A percentile compares a stretch with the other conserved stretches of the same genome.
phyloP scores from a whole-genome alignment of 1,140 invertebrate species.

The Zaprionus camerounensis region DNA sequence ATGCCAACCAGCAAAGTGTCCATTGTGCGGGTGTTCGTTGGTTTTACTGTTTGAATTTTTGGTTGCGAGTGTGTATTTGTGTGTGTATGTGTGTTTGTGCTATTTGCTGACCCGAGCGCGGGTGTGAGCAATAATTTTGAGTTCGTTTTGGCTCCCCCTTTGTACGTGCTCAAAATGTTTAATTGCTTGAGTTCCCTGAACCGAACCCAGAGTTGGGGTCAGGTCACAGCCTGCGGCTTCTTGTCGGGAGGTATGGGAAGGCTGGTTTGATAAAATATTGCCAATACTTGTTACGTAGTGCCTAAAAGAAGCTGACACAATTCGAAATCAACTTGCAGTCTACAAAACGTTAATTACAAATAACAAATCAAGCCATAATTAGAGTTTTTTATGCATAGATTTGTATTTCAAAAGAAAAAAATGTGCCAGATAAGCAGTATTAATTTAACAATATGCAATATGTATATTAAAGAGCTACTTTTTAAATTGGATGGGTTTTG shows the following conservation, averaged over 20 bases:
- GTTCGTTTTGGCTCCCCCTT: constrained; percentile 33
- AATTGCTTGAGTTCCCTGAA: constrained; percentile 56
- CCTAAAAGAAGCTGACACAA: background rate
- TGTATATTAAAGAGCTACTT: background rate
- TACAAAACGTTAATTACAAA: background rate
- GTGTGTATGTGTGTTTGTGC: constrained; percentile 37
- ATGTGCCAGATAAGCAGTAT: background rate
- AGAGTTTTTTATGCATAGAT: background rate
- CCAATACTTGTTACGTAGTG: constrained; percentile 17
- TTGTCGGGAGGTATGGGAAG: background rate
- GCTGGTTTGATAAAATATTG: constrained; percentile 45
- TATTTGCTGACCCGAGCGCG: constrained; percentile 47
- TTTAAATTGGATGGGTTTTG: background rate
- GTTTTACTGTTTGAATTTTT: constrained; percentile 21
- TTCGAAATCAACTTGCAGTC: background rate
- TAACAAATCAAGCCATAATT: background rate
- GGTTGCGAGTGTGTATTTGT: background rate
- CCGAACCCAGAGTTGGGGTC: constrained; percentile 8
- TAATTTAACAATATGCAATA: background rate
- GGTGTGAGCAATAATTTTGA: constrained; percentile 35
- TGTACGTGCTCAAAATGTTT: constrained; percentile 69
- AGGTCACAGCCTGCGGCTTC: constrained; percentile 18
- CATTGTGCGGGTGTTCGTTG: constrained; percentile 18
- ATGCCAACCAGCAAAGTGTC: constrained; percentile 43
- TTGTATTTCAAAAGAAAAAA: background rate